These are phyloP conservation scores for Aurelia sp. DNA, from an alignment of 30 jellyfish, hydroid and myxozoan genomes.

Conservation along the genomic window DNA sequence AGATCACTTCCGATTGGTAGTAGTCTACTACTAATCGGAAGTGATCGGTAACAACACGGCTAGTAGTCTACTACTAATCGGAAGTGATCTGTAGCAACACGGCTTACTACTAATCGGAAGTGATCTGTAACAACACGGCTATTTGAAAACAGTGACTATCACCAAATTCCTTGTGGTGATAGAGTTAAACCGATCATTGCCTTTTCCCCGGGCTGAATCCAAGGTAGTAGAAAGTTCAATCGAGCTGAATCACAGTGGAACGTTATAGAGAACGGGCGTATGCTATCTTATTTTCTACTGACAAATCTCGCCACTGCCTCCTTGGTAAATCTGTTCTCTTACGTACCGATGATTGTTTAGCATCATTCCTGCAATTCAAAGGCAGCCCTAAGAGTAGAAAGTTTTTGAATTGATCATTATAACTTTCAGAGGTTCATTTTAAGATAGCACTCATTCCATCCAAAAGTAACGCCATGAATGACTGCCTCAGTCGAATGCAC, in stretches of 20 bases:
- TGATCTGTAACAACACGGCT: conserved; percentile 40
- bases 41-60: too few relatives aligned
- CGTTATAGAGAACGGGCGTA: not conserved
- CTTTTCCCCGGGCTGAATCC: conserved; percentile 36
- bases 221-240: not conserved
- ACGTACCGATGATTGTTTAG: conserved; percentile 37
- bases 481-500: conserved; percentile 50
- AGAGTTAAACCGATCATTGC: conserved; percentile 27
- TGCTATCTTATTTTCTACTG: conserved; percentile 12
- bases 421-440: not conserved
- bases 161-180: conserved; percentile 4
- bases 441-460: conserved; percentile 13
- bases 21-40: conserved; percentile 18
- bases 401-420: conserved; percentile 2
- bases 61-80: too few relatives aligned
- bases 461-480: conserved; percentile 2
- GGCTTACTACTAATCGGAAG: too few relatives aligned
- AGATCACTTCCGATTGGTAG: conserved; percentile 16
- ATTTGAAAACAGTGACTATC: conserved; percentile 36
- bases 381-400: conserved; percentile 32
- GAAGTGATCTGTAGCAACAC: too few relatives aligned
- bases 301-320: conserved; percentile 27
- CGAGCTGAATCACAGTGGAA: conserved; percentile 7
- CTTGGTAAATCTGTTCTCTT: conserved; percentile 44
- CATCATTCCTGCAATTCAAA: conserved; percentile 27